Base-by-base conservation (phyloP, 2,888 invertebrate genomes). In the Sphaeridia pumilis region DNA sequence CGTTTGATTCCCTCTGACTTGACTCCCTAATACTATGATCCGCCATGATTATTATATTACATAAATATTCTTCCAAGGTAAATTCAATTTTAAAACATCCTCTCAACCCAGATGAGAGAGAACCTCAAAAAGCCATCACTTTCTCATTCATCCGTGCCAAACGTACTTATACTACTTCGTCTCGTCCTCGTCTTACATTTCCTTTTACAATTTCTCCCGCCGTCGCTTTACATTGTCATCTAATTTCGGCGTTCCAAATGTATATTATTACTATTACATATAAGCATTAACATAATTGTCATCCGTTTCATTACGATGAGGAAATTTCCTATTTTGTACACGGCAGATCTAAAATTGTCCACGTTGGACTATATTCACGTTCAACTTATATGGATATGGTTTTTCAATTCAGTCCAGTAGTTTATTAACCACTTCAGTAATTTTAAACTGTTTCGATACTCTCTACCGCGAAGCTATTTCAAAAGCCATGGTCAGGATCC, bases 1-100 rank as follows among this genome's bases (percentile, higher is more conserved):
- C 52, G 46, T 52, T 52, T 52, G 52, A 52, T 52, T 52, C 52
- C 52, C 52, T 52, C 52, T 52, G 47, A 52, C 52, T 52, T 52
- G 52, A 52, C 52, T 52, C 52, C 41, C 52, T 52, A 52, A 52
- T 52, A 52, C 52, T 31, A 52, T 46, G 52, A 52, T 52, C 52
- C 52, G 47, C 46, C 52, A 52, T 52, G 41, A 52, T 52, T 52
- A 52, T 52, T 52, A 52, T 52, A 52, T 52, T 52, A 52, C 47
- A 52, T 52, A 52, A 52, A 52, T 52, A 47, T 52, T 52, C 52
- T 47, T 52, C 52, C 47, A 52, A 36, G 34, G 42, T 34, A 52
- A 52, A 52, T 52, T 52, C 52, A 52, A 52, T 52, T 52, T 52
- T 47, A 52, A 47, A 52, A 52, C 41, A 46, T 47, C 42, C 41